A percentile compares a stretch with the other conserved stretches of the same genome.
Conservation (phyloP, 2,113 vertebrate genomes). For the Labrus mixtus region DNA sequence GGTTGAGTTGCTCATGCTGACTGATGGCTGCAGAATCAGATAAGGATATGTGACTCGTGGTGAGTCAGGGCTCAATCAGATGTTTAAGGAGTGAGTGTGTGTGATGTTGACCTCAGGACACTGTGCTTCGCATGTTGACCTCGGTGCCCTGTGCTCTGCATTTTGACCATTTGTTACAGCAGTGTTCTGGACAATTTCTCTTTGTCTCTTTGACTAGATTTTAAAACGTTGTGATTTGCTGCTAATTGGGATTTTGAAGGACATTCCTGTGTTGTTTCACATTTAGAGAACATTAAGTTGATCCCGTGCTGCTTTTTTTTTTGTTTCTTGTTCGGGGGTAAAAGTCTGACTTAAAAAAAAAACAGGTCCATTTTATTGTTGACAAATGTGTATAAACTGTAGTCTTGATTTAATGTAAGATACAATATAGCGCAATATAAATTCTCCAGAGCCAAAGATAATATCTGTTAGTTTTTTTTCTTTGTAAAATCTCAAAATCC, state of each 20-base stretch:
- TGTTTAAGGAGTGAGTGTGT: conserved; percentile 32
- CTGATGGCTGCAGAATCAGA: conserved; percentile 64
- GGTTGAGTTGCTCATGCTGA: conserved; percentile 73
- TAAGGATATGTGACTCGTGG: conserved; percentile 61
- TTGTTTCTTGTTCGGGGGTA: too few relatives aligned
- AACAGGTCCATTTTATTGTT: too few relatives aligned
- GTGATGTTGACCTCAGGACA: conserved; percentile 37
- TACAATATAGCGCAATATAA: neutral
- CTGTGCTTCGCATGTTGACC: conserved; percentile 43
- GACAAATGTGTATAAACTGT: too few relatives aligned
- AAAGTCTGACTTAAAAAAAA: too few relatives aligned
- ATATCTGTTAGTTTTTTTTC: too few relatives aligned
- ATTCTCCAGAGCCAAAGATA: too few relatives aligned
- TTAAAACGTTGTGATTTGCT: neutral
- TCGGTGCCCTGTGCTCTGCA: neutral
- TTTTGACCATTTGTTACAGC: neutral
- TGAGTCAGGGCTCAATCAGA: conserved; percentile 66
- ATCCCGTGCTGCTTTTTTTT: neutral
- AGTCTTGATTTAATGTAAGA: too few relatives aligned
- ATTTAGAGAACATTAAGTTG: neutral
- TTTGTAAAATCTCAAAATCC: too few relatives aligned
- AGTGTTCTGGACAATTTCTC: neutral
- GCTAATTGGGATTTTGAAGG: neutral
- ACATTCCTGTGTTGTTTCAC: neutral
- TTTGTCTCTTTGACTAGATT: neutral